Base-by-base conservation (phyloP, 2,888 invertebrate genomes). In the Cerceris rybyensis region DNA sequence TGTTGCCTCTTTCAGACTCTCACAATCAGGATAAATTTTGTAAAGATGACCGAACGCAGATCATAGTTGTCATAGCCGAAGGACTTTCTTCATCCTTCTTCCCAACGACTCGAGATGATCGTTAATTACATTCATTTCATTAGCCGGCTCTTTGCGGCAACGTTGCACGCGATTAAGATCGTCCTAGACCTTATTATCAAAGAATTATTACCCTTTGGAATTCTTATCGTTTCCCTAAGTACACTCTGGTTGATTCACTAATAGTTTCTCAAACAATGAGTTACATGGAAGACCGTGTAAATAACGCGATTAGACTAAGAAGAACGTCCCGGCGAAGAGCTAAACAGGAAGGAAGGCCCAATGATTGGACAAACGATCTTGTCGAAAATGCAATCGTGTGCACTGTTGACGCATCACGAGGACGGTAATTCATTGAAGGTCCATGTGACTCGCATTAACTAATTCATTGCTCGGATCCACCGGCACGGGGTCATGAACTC, bases 361-460 rank as follows among this genome's bases (percentile, higher is more conserved):
- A 75, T 85, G 82, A 89, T 87, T 86, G 88, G 76, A 86, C 83
- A 82, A 77, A 87, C 80, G 88, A 86, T 82, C 85, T 77, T 83
- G 84, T 86, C 86, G 75, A 88, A 89, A 88, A 88, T 84, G 85
- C 84, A 85, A 81, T 88, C 79, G 86, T 75, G 72, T 79, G 72
- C 75, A 75, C 58, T 78, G 86, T 83, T 82, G 83, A 85, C 81
- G 86, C 85, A 85, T 81, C 78, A 70, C 80, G 80, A 65, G 78
- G 81, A 80, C 80, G 79, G 80, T 84, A 84, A 89, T 88, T 86
- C 82, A 84, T 86, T 79, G 78, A 78, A 81, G 80, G 76, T 83
- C 74, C 83, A 85, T 86, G 84, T 85, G 85, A 87, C 87, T 84
- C 83, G 76, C 87, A 90, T 90, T 88, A 90, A 89, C 87, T 89